phyloP scores from a whole-genome alignment of 2,888 invertebrate species.

The Perizoma flavofasciatum region DNA sequence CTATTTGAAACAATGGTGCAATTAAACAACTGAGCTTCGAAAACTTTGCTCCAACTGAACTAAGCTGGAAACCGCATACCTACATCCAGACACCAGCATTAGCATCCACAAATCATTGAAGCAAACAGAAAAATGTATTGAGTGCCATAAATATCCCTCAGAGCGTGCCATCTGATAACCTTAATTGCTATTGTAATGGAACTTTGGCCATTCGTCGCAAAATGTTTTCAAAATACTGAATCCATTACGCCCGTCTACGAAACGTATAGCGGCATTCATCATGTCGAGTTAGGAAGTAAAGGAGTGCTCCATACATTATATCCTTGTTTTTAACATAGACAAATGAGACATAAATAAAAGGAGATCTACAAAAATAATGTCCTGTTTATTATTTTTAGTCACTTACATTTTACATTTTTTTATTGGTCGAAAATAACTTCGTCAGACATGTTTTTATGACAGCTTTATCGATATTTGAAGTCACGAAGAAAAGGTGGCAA shows the following conservation, averaged over 20 bases:
- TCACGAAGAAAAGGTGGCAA: constrained; percentile 59
- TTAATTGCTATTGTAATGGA: constrained; percentile 42
- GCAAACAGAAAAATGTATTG: constrained; percentile 36
- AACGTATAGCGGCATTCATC: constrained; percentile 41
- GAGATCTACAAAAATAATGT: constrained; percentile 15
- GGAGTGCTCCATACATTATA: constrained; percentile 30
- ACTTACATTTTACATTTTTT: constrained; percentile 20
- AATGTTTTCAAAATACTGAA: constrained; percentile 45
- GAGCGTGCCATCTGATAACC: constrained; percentile 36
- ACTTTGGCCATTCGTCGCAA: constrained; percentile 44
- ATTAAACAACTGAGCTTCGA: too few species aligned
- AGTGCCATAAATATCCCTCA: constrained; percentile 32
- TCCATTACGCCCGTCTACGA: constrained; percentile 41
- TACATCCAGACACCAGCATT: constrained; percentile 22
- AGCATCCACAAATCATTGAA: constrained; percentile 30
- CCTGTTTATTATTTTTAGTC: constrained; percentile 17
- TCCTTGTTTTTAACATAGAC: constrained; percentile 31
- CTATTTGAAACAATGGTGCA: too few species aligned
- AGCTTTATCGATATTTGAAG: constrained; percentile 33
- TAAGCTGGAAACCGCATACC: constrained; percentile 11
- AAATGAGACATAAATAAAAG: constrained; percentile 27
- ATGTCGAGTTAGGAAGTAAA: constrained; percentile 41
- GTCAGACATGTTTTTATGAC: constrained; percentile 7
- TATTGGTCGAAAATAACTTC: constrained; percentile 7
- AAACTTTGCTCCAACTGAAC: neutral